Evolutionary conservation across 2,797 vertebrate species (phyloP).

Genomic region (Eptatretus atami): DNA sequence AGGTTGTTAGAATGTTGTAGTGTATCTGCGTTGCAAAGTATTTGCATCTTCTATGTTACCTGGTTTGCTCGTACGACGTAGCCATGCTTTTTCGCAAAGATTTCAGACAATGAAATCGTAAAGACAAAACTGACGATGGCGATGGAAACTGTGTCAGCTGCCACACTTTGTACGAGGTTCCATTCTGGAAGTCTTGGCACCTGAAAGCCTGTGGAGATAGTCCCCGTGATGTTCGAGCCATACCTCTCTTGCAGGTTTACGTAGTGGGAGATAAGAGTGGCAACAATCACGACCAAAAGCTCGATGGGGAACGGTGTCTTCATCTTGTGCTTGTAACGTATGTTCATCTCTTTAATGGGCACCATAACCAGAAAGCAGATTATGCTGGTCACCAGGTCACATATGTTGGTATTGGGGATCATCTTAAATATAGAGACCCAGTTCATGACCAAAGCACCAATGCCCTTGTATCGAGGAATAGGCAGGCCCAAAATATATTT

Average conservation of each 20-base stretch:
- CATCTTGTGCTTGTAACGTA: constrained; percentile 13
- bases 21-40: too few relatives aligned
- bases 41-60: not conserved
- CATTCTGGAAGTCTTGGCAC: constrained; percentile 12
- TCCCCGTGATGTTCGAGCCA: constrained; percentile 12
- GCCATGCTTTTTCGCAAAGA: constrained; percentile 17
- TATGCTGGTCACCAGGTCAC: constrained; percentile 15
- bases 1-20: too few relatives aligned
- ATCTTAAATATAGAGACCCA: constrained; percentile 15
- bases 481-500: constrained; percentile 16
- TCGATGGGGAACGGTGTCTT: constrained; percentile 15
- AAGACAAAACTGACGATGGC: constrained; percentile 16
- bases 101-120: constrained; percentile 15
- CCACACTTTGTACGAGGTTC: constrained; percentile 14
- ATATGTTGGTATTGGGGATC: constrained; percentile 14
- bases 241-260: constrained; percentile 10
- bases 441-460: constrained; percentile 13
- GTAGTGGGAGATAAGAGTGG: constrained; percentile 10
- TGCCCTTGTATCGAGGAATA: constrained; percentile 12
- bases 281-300: constrained; percentile 14
- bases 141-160: constrained; percentile 16
- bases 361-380: constrained; percentile 13
- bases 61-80: constrained; percentile 15
- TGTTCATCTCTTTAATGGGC: constrained; percentile 17
- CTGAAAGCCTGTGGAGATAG: constrained; percentile 16